These are phyloP conservation scores for Emydocephalus ijimae DNA, from an alignment of 2,113 vertebrate genomes.

Conservation along the genomic window DNA sequence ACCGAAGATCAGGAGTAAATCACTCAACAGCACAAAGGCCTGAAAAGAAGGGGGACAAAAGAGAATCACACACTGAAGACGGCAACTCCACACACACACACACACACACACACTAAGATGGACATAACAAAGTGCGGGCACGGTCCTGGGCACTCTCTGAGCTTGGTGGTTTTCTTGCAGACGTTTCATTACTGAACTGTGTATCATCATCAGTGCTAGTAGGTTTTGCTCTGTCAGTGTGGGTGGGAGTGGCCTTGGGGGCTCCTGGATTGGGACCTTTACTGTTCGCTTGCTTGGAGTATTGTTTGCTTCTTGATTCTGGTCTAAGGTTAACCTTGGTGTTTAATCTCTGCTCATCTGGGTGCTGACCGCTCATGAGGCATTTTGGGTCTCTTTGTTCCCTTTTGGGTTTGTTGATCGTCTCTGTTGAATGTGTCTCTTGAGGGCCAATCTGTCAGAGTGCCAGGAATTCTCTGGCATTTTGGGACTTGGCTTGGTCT, in stretches of 20 bases:
- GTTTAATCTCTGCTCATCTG: neutral
- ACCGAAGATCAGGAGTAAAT: conserved; percentile 82
- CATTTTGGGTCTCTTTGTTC: neutral
- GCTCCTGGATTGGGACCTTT: neutral
- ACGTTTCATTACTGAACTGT: neutral
- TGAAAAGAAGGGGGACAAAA: conserved; percentile 37
- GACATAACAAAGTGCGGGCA: rapidly evolving
- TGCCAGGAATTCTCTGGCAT: neutral
- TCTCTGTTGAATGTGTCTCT: too few species aligned
- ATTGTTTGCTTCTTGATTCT: neutral
- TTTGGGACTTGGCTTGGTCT: neutral
- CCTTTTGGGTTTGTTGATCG: too few species aligned
- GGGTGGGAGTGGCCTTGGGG: too few species aligned
- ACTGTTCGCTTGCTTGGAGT: neutral
- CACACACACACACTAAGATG: neutral
- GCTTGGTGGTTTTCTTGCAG: neutral
- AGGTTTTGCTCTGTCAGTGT: neutral
- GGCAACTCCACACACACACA: neutral
- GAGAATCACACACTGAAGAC: neutral
- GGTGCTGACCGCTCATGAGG: neutral
- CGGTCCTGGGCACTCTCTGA: neutral
- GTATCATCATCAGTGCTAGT: neutral
- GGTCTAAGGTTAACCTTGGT: too few species aligned
- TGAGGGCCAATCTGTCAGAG: neutral
- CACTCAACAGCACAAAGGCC: conserved; percentile 84